These are phyloP conservation scores for Archilochus colubris DNA, from an alignment of 2,113 vertebrate genomes.

Conservation along the genomic window DNA sequence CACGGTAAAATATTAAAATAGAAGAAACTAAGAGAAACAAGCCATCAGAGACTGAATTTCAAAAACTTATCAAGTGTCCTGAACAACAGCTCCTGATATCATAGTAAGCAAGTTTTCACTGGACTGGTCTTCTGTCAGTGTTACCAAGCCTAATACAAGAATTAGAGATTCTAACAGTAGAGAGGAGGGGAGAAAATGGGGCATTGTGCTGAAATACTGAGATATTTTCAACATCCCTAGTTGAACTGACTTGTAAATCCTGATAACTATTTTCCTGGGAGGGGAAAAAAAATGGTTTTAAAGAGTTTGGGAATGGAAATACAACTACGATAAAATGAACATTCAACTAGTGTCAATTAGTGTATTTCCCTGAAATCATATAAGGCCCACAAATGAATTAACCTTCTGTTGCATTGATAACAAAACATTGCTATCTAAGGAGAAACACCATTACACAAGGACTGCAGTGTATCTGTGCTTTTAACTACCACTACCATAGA, in stretches of 20 bases:
- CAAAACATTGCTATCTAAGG: not conserved
- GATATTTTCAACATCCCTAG: not conserved
- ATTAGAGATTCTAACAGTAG: not conserved
- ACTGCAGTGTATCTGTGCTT: not conserved
- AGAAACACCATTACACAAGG: not conserved
- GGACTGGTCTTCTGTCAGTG: not conserved
- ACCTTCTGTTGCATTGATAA: not conserved
- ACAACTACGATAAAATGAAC: not conserved
- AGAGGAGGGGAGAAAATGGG: too few species aligned
- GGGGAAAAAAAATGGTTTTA: not conserved
- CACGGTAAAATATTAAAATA: not conserved
- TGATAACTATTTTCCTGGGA: not conserved
- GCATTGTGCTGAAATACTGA: not conserved
- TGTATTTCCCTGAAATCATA: not conserved
- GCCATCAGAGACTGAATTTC: not conserved
- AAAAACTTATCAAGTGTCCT: not conserved
- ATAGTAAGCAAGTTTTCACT: not conserved
- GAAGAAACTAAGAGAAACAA: not conserved
- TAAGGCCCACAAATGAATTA: not conserved
- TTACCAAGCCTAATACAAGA: not conserved
- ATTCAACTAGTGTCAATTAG: not conserved
- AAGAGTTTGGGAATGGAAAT: not conserved
- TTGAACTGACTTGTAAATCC: not conserved
- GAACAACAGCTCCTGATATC: not conserved
- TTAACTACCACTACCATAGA: not conserved